Evolutionary conservation across 2,888 invertebrate genomes (phyloP).

Genomic region (Nasonovia ribisnigri): DNA sequence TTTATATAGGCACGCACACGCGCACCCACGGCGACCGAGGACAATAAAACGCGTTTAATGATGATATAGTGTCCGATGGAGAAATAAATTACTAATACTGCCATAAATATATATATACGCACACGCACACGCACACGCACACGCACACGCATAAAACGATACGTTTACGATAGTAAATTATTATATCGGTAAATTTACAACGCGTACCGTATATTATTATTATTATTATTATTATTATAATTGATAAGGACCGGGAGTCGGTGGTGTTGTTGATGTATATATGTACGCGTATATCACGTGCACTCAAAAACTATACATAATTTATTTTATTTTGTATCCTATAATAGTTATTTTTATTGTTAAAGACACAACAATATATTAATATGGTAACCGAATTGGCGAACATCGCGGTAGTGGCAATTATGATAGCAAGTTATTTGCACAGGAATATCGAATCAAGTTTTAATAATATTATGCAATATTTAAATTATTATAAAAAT

Average conservation of each 20-base stretch:
- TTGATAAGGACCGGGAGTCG: slow-evolving; percentile 3
- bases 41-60: slow-evolving; percentile 52
- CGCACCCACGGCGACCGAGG: not conserved
- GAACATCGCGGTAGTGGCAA: not conserved
- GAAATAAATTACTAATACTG: slow-evolving; percentile 39
- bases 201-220: not conserved
- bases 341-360: not conserved
- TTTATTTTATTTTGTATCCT: not conserved
- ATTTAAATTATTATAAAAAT: not conserved
- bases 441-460: not conserved
- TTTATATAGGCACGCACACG: not conserved
- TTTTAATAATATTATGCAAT: not conserved
- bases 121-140: too few relatives aligned
- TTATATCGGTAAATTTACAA: slow-evolving; percentile 7
- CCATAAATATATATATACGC: not conserved
- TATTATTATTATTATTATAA: slow-evolving; percentile 11
- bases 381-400: not conserved
- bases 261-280: not conserved
- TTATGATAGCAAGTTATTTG: not conserved
- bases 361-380: not conserved
- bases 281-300: too few relatives aligned
- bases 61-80: slow-evolving; percentile 28
- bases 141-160: not conserved
- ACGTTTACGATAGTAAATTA: slow-evolving; percentile 7
- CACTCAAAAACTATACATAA: not conserved